Evolutionary conservation across 2,113 vertebrate genomes (phyloP).

Genomic region (Ailurus styani): DNA sequence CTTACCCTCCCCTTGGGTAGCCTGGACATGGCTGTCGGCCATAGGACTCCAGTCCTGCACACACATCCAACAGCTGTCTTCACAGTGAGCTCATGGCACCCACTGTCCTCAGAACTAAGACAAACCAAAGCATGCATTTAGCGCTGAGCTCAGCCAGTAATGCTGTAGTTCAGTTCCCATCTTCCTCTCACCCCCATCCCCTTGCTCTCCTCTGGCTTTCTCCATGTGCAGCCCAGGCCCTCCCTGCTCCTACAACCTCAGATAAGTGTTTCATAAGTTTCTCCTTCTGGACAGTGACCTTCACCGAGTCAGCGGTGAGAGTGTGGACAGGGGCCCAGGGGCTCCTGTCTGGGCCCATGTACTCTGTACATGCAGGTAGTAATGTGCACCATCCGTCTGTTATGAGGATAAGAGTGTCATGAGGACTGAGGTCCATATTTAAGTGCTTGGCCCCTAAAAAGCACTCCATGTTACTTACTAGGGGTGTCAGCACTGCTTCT

Average conservation of each 20-base stretch:
- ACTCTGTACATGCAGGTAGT: not conserved
- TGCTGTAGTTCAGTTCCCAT: not conserved
- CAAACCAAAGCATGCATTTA: not conserved
- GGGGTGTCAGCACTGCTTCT: not conserved
- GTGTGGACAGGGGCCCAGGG: not conserved
- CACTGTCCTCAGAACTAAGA: not conserved
- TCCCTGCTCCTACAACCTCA: not conserved
- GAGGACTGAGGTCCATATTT: no score
- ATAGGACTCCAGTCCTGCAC: fast-evolving
- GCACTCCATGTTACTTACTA: not conserved
- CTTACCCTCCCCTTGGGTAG: not conserved
- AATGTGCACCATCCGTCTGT: not conserved
- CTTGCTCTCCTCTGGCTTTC: not conserved
- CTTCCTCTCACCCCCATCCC: not conserved
- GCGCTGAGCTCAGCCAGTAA: not conserved
- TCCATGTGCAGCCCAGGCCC: not conserved
- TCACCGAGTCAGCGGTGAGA: not conserved
- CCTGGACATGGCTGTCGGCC: no score
- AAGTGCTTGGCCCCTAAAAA: not conserved
- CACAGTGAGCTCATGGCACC: not conserved
- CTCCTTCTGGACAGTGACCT: not conserved
- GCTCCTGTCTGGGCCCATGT: not conserved
- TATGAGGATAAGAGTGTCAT: fast-evolving
- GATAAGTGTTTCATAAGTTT: not conserved
- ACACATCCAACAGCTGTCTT: not conserved